Base-by-base conservation (phyloP, 2,888 invertebrate genomes). In the Pterostichus niger region DNA sequence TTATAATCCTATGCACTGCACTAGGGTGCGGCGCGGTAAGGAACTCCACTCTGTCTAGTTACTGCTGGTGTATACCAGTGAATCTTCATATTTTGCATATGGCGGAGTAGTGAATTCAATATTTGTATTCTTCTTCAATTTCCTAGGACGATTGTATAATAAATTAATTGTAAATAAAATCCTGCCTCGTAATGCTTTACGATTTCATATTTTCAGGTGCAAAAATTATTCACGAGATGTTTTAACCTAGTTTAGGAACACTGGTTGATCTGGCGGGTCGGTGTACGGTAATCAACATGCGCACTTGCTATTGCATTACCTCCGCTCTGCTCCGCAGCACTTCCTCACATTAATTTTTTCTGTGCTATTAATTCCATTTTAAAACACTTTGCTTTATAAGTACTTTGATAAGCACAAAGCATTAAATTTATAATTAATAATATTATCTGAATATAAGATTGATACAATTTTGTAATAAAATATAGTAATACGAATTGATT, bases 11-110 rank as follows among this genome's bases (percentile, higher is more conserved):
- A 77, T 76, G 83, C 83, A 83, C 49, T 77, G 64, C 77, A 68
- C 52, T 83, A 76, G 83, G 83, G 83, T 83, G 83, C 83, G 83
- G 85, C 84, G 86, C 85, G 85, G 85, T 85, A 84, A 82, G 83
- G 82, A 84, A 85, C 84, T 84, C 73, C 84, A 79, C 68, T 71
- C 24, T 46, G 33, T 84, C 73, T 75, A 73, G 68, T 68, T 71
- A 33, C 13, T 82, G 82, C 82, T 82, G 82, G 75, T 82, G 59
- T 68, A 49, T 31, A 40, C 40, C 81, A 81, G 81, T 81, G 81
- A 1, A 61, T 40, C 49, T 24, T n/a, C 15, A 81, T 11, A 71
- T 31, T 59, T 59, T 24, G 4, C 10, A 24, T 11, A 59, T 59
- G 59, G 59, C 59, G 59, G 59, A 15, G 5, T 40, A 40, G 5